phyloP scores from a whole-genome alignment of 1,140 invertebrate genomes.

The Diachasmimorpha longicaudata region DNA sequence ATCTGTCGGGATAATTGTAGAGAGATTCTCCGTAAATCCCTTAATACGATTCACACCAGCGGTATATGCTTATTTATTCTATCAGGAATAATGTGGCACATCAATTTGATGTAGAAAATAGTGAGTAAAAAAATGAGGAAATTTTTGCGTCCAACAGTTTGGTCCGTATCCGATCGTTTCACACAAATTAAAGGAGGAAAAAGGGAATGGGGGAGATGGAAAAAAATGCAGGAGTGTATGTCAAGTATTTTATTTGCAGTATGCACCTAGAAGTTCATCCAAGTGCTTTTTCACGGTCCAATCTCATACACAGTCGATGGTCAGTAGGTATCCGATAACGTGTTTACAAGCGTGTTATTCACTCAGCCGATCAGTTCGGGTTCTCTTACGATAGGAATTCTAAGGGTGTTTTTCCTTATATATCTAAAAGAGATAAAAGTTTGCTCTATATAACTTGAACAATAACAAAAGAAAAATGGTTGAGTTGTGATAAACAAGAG shows the following conservation, averaged over 20 bases:
- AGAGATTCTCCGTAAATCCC: too few relatives aligned
- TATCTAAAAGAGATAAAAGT: too few relatives aligned
- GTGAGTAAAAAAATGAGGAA: background rate
- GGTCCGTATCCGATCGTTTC: too few relatives aligned
- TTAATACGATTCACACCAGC: too few relatives aligned
- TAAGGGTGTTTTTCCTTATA: background rate
- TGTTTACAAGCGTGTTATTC: constrained; percentile 28
- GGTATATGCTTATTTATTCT: too few relatives aligned
- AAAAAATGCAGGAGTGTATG: background rate
- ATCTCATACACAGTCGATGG: background rate
- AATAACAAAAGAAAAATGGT: too few relatives aligned
- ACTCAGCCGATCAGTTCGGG: background rate
- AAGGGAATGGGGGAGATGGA: background rate
- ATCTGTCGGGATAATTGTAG: too few relatives aligned
- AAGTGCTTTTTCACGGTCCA: constrained; percentile 15
- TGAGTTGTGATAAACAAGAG: background rate
- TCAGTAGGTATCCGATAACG: constrained; percentile 17
- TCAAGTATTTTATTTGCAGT: constrained; percentile 11
- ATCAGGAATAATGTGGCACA: too few relatives aligned
- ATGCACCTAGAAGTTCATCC: background rate
- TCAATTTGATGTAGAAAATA: too few relatives aligned
- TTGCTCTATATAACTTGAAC: too few relatives aligned
- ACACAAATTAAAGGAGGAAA: background rate
- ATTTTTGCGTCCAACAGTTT: background rate
- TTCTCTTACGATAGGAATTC: background rate